Conservation (phyloP, 2,113 vertebrate genomes). For the Ginglymostoma cirratum region DNA sequence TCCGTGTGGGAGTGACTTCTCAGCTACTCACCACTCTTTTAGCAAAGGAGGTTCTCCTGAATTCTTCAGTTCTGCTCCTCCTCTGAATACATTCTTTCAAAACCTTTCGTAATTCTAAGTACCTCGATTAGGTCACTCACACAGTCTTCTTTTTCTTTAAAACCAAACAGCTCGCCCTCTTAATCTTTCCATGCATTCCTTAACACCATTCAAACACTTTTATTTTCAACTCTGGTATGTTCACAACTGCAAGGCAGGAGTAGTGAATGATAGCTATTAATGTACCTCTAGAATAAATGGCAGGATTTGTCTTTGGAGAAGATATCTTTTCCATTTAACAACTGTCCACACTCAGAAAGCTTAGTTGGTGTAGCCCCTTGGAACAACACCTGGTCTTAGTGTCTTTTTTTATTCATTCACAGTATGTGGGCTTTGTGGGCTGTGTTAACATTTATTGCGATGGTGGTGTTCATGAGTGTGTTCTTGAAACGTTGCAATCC, state of each 20-base stretch:
- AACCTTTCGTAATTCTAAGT: neutral
- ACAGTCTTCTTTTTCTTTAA: no score
- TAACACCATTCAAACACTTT: neutral
- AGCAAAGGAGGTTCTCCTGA: neutral
- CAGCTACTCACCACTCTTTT: neutral
- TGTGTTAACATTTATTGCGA: no score
- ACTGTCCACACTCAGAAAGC: neutral
- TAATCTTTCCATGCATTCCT: no score
- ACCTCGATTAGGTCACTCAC: no score
- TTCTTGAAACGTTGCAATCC: no score
- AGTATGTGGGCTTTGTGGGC: no score
- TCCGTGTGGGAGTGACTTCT: neutral
- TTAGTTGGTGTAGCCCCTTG: no score
- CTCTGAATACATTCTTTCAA: neutral
- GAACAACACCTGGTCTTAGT: no score
- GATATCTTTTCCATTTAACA: neutral
- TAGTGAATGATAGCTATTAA: neutral
- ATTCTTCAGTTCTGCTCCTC: neutral
- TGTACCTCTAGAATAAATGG: neutral
- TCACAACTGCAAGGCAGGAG: neutral
- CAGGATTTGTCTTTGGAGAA: neutral
- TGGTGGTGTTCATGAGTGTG: no score
- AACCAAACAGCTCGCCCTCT: no score
- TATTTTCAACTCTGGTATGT: neutral
- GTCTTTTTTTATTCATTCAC: no score